Base-by-base conservation (phyloP, 2,797 vertebrate species). In the Phataginus tetradactyla region DNA sequence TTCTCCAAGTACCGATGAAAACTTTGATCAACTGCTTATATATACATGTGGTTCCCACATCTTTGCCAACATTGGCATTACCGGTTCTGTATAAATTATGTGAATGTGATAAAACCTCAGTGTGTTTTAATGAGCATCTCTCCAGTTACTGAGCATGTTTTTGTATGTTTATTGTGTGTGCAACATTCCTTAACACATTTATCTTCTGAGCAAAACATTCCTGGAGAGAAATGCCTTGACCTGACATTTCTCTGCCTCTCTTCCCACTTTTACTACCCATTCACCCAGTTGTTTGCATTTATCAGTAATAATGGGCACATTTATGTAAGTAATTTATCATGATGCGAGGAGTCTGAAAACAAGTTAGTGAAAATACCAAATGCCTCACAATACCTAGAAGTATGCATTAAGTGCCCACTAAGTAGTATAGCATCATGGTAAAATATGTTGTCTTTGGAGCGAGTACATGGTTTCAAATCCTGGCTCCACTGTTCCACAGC, bases 351-450 rank as follows among this genome's bases (percentile, higher is more conserved):
- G 80, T 68, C 89, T 74, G 11, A 83, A 85, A 81, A 20, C 39
- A 81, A 81, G 17, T 53, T 78, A 78, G 21, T 61, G 23, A 91
- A 95, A 94, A 75, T 74, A 72, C 10, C 55, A 72, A 91, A 64
- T 39, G 83, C 27, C 7, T 94, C 59, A 72, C 61, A 20, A 63
- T 77, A 51, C 85, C 3, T 23, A 51, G 53, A 74, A 64, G 72
- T 51, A 79, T 77, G 72, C 53, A 49, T 7, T 25, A 11, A 59
- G 7, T 25, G 45, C 53, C 37, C 77, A 81, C 25, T 86, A 72
- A 74, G 39, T 42, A 79, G 6, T 11, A 68, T 2, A 66, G 69
- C 51, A 32, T 77, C 49, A 66, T 0, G 4, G 61, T 53, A 29
- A 53, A 74, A 5, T 5, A 12, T 59, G 7, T 23, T 10, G 5